Base-by-base conservation (phyloP, 2,113 vertebrate genomes). In the Hippocampus abdominalis region DNA sequence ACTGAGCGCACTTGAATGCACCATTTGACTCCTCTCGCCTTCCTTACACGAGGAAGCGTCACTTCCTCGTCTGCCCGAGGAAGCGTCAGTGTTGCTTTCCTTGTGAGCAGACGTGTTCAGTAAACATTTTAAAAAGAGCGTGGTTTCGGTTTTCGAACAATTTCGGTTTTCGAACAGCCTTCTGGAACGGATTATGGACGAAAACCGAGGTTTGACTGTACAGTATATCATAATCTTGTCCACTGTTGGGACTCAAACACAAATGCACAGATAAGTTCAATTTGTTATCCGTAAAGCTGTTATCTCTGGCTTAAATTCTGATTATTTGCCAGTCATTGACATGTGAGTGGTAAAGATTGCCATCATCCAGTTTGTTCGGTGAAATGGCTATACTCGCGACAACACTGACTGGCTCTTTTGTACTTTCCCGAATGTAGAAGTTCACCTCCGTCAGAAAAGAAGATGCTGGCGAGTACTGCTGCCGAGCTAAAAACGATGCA, bases 381-480 rank as follows among this genome's bases (percentile, higher is more conserved):
- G 11, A 57, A 4, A 57, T 20, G 15, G 16, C 10, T 29, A 18
- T 12, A 15, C 32, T 27, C 20, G 10, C 4, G 62, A 53, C 21
- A 53, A 23, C 40, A n/a, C 16, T 12, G 42, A n/a, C 29, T 44
- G 36, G 8, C 44, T 68, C 21, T 68, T 20, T 11, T 0, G 8
- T 71, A 23, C 67, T 20, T 73, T 75, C 29, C 36, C 59, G 4
- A 8, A 16, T 49, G 5, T 86, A 98, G 96, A 93, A 91, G 29
- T 99, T 99, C 84, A 91, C 81, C 0, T 90, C 93, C 0, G 94
- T 97, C 64, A 93, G 93, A 70, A 98, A 96, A 85, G 95, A 95
- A 0, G 96, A 99, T 68, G 92, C 93, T 0, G 97, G 95, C 3
- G 92, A 93, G 27, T 99, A 99, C 69, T 94, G 82, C 82, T 98